These are phyloP conservation scores for Paracentrotus lividus DNA, from an alignment of 53 echinoderm and acorn worm species.

Conservation along the genomic window DNA sequence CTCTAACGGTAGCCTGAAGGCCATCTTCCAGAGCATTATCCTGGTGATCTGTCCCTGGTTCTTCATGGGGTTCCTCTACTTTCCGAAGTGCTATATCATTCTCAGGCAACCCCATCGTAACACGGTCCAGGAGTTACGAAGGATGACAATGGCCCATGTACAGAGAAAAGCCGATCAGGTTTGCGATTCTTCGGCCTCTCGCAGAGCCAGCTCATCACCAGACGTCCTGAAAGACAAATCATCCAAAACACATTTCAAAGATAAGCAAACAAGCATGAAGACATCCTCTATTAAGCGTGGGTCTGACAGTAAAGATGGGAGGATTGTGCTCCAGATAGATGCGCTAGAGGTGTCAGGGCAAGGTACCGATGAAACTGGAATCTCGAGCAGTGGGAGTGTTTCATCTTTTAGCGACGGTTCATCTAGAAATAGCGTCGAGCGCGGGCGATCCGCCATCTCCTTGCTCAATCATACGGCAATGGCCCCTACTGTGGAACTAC, in stretches of 20 bases:
- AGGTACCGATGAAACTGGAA: slow-evolving; percentile 7
- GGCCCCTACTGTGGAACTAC: background rate
- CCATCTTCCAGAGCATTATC: slow-evolving; percentile 64
- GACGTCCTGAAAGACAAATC: background rate
- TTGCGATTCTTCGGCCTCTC: slow-evolving; percentile 34
- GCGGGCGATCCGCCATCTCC: background rate
- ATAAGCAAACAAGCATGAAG: background rate
- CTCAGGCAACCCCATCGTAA: slow-evolving; percentile 87
- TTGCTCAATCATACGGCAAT: background rate
- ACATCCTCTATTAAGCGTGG: background rate
- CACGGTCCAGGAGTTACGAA: slow-evolving; percentile 87
- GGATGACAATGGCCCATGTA: slow-evolving; percentile 86
- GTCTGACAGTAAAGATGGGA: background rate
- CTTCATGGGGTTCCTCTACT: slow-evolving; percentile 73
- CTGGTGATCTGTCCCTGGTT: slow-evolving; percentile 66
- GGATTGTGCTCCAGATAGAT: background rate
- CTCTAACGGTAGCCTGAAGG: slow-evolving; percentile 72
- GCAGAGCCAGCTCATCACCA: background rate
- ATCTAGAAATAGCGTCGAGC: background rate
- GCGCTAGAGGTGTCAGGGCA: background rate
- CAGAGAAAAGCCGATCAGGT: slow-evolving; percentile 42
- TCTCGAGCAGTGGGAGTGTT: background rate
- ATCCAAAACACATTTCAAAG: background rate
- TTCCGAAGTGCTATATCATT: slow-evolving; percentile 94
- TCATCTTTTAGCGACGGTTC: background rate